Evolutionary conservation across 2,797 vertebrate genomes (phyloP), one percentile per base, ranked within the genome.

Genomic region (Garrulus glandarius): DNA sequence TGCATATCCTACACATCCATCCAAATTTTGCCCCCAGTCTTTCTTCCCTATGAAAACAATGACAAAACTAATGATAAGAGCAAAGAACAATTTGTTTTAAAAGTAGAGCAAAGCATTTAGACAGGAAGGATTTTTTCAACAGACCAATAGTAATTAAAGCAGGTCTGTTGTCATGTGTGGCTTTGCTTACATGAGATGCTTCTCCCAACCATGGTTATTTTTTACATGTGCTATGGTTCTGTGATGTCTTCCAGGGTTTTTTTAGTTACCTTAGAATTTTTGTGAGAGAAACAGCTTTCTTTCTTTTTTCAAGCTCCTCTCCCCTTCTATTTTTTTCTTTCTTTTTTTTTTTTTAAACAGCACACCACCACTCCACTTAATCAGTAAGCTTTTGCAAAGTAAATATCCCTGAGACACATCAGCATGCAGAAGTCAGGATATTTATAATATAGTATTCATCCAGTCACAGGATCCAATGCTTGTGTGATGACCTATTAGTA

Each of bases 241-340:
- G 22, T 63, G n/a, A 52, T 16, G 2, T 47, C 29, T 84, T 84
- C 14, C 47, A 81, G 32, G 0, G 11, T 7, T 59, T 30, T 47
- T 56, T 26, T 24, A 46, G 41, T 72, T 89, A 36, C 16, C 70
- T 55, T 52, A 57, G 19, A 56, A 23, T 88, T 81, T 9, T 27
- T 65, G 9, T 4, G 26, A 41, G 47, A 64, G 22, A 81, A 74
- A 16, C 8, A 34, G 26, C 13, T 34, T 39, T 30, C 3, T 44
- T 39, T 39, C 39, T 39, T 39, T 49, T 87, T 68, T n/a, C 69
- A 87, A 61, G 56, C 26, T 43, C 14, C 36, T 76, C 8, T 43
- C 7, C 2, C 5, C 5, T 2, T 3, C 0, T 44, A 15, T 39
- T 32, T 21, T 16, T 5, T 10, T 2, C 7, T 12, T 37, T 64